Evolutionary conservation across 2,888 invertebrate species (phyloP).

Genomic region (Seladonia tumulorum): DNA sequence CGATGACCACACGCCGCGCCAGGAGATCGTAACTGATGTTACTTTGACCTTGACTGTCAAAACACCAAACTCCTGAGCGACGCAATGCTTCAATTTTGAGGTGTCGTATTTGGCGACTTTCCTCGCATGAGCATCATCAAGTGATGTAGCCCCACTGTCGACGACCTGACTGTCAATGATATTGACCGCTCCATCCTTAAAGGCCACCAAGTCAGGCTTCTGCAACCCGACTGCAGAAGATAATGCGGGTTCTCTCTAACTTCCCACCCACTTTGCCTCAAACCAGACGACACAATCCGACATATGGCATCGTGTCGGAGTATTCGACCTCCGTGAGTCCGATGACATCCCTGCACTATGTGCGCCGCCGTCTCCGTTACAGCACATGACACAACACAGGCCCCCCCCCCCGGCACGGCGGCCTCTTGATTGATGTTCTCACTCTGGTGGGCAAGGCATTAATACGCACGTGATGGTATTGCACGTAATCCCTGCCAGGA

Average conservation of each 20-base stretch:
- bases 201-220: neutral
- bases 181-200: neutral
- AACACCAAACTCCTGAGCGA: neutral
- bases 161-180: too few species aligned
- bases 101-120: neutral
- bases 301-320: too few species aligned
- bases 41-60: neutral
- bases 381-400: neutral
- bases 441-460: constrained; percentile 3
- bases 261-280: neutral
- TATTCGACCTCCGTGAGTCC: too few species aligned
- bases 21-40: neutral
- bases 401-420: rapidly evolving
- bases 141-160: too few species aligned
- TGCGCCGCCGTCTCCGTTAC: too few species aligned
- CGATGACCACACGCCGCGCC: too few species aligned
- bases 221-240: neutral
- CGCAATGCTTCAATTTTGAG: neutral
- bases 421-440: neutral
- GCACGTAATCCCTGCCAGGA: constrained; percentile 74
- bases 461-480: constrained; percentile 61
- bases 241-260: neutral
- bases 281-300: neutral
- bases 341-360: too few species aligned
- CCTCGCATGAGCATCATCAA: too few species aligned